Evolutionary conservation across 1,140 invertebrate genomes (phyloP).

Genomic region (Lepidurus packardi): DNA sequence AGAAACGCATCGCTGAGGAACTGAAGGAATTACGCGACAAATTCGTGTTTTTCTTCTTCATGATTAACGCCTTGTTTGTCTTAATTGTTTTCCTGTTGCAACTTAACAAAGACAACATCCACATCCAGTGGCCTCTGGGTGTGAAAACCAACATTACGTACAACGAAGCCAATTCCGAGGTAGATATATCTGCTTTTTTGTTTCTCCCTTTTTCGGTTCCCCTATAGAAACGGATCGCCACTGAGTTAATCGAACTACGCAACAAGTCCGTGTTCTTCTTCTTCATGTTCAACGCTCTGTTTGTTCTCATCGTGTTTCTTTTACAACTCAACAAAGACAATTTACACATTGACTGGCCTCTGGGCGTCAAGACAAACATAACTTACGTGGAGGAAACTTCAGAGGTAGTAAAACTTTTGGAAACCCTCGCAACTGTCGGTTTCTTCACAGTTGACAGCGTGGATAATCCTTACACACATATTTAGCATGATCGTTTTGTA

Average conservation of each 20-base stretch:
- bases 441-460: too few species aligned
- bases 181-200: conserved; percentile 29
- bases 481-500: too few species aligned
- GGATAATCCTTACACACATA: too few species aligned
- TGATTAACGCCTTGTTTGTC: conserved; percentile 77
- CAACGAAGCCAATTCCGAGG: conserved; percentile 36
- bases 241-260: conserved; percentile 82
- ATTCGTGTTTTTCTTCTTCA: conserved; percentile 69
- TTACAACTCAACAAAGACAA: conserved; percentile 97
- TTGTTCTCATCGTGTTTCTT: conserved; percentile 96
- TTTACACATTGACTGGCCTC: conserved; percentile 88
- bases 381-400: conserved; percentile 83
- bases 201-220: conserved; percentile 38
- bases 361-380: conserved; percentile 89
- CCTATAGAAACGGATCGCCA: conserved; percentile 71
- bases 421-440: background rate
- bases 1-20: conserved; percentile 54
- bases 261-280: conserved; percentile 97
- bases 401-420: conserved; percentile 55
- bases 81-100: conserved; percentile 72
- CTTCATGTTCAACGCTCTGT: conserved; percentile 99
- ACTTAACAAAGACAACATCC: conserved; percentile 62
- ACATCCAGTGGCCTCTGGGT: conserved; percentile 65
- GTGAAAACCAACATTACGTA: conserved; percentile 61
- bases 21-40: conserved; percentile 63